A percentile compares a stretch with the other conserved stretches of the same genome.
Conservation (phyloP, 2,888 invertebrate genomes). For the Lasioglossum vierecki region DNA sequence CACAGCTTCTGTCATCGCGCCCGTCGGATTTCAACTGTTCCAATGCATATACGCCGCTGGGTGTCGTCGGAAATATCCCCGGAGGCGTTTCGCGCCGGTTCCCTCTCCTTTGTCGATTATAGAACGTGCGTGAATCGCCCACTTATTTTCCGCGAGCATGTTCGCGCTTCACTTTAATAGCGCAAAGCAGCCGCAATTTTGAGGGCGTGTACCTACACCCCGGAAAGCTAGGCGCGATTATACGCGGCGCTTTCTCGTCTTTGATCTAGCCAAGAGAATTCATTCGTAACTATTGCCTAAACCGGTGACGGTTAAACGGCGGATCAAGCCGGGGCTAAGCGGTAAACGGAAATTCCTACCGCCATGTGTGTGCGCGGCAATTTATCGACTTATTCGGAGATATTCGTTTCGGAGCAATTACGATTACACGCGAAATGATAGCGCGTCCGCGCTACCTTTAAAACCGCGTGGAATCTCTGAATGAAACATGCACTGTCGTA, state of each 20-base stretch:
- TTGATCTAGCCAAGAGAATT: conserved; percentile 41
- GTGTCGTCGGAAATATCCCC: conserved; percentile 51
- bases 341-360: conserved; percentile 10
- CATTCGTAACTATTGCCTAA: conserved; percentile 30
- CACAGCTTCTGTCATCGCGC: conserved; percentile 29
- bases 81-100: conserved; percentile 29
- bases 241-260: conserved; percentile 37
- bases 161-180: conserved; percentile 46
- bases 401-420: not conserved
- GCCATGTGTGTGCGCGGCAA: not conserved
- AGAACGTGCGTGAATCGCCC: conserved; percentile 49
- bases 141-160: conserved; percentile 41
- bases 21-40: conserved; percentile 52
- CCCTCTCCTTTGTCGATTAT: conserved; percentile 50
- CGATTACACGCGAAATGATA: not conserved
- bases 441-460: not conserved
- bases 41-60: conserved; percentile 7
- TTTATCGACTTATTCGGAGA: conserved; percentile 3
- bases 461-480: not conserved
- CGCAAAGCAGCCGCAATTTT: conserved; percentile 39
- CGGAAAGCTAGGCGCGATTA: conserved; percentile 31
- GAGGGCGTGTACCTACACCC: conserved; percentile 15
- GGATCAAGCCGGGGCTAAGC: not conserved
- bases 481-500: not conserved
- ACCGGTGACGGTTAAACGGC: conserved; percentile 18